Base-by-base conservation (phyloP, 1,140 invertebrate genomes). In the Trypoxylus dichotomus region DNA sequence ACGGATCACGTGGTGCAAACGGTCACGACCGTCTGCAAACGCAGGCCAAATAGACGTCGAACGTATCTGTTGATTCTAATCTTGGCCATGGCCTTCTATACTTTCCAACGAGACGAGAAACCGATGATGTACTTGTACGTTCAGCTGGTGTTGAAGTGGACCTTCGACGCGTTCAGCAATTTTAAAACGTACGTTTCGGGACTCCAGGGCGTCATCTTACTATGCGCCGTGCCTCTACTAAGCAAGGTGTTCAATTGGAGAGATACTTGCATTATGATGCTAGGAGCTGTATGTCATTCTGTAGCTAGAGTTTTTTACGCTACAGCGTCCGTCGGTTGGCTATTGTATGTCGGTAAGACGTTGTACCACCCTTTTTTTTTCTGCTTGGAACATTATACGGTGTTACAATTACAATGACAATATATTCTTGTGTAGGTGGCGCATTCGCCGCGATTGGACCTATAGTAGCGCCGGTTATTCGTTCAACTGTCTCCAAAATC, bases 81-180 rank as follows among this genome's bases (percentile, higher is more conserved):
- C 2, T 79, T 92, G 8, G 89, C 91, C 5, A 94, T 94, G 92
- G 89, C 89, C 1, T 86, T 94, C 11, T 95, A 94, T 81, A 93
- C 92, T 58, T 94, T 94, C 79, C 93, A 94, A 86, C 89, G 93
- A 83, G 93, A 94, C 82, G 94, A 95, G 82, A 91, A 90, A 75
- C 88, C 87, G 6, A 91, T 92, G 82, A 88, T 90, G 68, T 94
- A 90, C 80, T 81, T 94, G 15, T 94, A 94, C 75, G 92, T 92
- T 0, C 87, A 89, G 47, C 84, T 89, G 25, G 89, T 91, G 27
- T 94, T 94, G 81, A 84, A 90, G 37, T 95, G 93, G 93, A 86
- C 88, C 63, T 87, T 91, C 0, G 83, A 85, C 0, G 84, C 86
- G 3, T 93, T 88, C 81, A 93, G 92, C 80, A 86, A 88, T 71